Conservation (phyloP, 2,113 vertebrate species). For the Rallus limicola region DNA sequence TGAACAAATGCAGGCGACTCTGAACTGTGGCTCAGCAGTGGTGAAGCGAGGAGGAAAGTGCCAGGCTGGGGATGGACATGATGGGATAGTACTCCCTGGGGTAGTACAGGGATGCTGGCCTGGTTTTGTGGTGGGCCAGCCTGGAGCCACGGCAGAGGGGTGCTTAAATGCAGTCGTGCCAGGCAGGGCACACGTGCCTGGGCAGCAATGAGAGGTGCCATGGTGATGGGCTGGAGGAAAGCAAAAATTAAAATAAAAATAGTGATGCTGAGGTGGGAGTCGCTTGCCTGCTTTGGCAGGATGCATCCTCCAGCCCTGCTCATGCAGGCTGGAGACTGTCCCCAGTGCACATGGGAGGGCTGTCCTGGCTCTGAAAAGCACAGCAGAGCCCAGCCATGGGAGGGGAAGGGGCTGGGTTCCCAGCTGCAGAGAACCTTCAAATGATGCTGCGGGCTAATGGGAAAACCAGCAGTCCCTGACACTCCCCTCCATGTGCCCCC, state of each 20-base stretch:
- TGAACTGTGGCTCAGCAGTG: neutral
- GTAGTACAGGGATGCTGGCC: accelerated
- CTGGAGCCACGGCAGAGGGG: neutral
- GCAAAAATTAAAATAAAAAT: neutral
- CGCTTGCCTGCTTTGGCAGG: neutral
- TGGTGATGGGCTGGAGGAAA: neutral
- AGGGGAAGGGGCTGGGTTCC: neutral
- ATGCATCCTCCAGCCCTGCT: accelerated
- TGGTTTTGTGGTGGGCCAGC: neutral
- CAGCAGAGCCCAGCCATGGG: neutral
- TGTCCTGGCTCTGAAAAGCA: neutral
- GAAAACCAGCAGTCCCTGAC: neutral
- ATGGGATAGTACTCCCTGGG: neutral
- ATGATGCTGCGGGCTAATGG: accelerated
- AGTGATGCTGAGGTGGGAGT: neutral
- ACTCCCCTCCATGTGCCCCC: neutral
- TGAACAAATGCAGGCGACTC: slow-evolving; percentile 39
- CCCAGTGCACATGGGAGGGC: neutral
- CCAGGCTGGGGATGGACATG: neutral
- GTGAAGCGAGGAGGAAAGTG: neutral
- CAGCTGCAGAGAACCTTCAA: accelerated
- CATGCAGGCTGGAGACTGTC: accelerated
- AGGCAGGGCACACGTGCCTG: neutral
- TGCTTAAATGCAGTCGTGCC: neutral
- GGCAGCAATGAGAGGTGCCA: neutral